These are phyloP conservation scores for Stegophylla sp. DNA, from an alignment of 2,888 invertebrate species.

Conservation along the genomic window DNA sequence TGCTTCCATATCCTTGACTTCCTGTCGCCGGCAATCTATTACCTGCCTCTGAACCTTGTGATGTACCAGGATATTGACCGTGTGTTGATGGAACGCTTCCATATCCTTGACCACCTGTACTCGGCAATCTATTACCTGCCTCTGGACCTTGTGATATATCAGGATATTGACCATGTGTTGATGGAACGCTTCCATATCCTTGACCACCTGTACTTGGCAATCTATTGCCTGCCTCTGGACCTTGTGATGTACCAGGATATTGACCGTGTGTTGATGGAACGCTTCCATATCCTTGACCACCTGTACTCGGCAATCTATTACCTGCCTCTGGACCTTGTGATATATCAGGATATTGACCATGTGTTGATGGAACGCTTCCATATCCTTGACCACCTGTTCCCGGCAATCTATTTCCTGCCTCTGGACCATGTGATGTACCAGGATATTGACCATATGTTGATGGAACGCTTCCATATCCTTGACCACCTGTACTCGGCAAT, in stretches of 20 bases:
- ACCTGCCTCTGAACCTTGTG: neutral
- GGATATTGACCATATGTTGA: too few species aligned
- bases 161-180: neutral
- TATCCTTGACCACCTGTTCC: too few species aligned
- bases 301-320: too few species aligned
- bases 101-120: neutral
- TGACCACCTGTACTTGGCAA: neutral
- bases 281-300: too few species aligned
- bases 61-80: neutral
- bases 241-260: neutral
- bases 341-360: neutral
- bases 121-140: neutral
- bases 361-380: too few species aligned
- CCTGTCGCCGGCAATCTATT: conserved; percentile 30
- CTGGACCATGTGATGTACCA: too few species aligned
- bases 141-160: too few species aligned
- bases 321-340: too few species aligned
- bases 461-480: too few species aligned
- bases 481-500: too few species aligned
- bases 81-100: neutral
- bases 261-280: neutral
- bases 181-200: neutral
- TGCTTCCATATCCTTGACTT: conserved; percentile 18
- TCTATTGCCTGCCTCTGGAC: conserved; percentile 1
- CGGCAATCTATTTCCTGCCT: too few species aligned